A percentile compares a stretch with the other conserved stretches of the same genome.
Conservation (phyloP, 2,888 invertebrate genomes). For the Polydrusus cervinus region DNA sequence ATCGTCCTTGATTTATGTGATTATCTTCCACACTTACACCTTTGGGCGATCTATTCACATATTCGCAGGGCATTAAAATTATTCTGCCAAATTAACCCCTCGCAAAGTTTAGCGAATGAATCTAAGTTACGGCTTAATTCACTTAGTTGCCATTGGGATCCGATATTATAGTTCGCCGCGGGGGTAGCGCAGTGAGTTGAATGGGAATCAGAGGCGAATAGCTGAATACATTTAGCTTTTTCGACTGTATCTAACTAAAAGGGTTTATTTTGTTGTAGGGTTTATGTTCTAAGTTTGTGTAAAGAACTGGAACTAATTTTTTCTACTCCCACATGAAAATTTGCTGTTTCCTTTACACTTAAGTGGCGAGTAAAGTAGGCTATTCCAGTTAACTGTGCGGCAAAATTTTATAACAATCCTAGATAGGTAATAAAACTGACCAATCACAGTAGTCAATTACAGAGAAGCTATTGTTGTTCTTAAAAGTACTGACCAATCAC, state of each 20-base stretch:
- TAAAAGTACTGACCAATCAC: no score
- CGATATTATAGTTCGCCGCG: conserved; percentile 28
- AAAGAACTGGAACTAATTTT: no score
- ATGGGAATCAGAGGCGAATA: not conserved
- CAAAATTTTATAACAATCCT: no score
- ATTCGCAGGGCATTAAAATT: conserved; percentile 55
- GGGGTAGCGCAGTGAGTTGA: not conserved
- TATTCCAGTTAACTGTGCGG: no score
- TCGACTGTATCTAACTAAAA: not conserved
- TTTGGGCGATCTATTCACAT: conserved; percentile 58
- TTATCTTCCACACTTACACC: conserved; percentile 59
- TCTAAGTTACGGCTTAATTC: conserved; percentile 51
- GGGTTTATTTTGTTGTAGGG: not conserved
- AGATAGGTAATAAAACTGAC: no score
- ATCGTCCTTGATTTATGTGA: conserved; percentile 58
- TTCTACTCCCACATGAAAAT: no score
- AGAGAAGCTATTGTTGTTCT: no score
- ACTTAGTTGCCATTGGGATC: conserved; percentile 48
- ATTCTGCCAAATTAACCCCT: conserved; percentile 54
- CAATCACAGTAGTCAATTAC: no score
- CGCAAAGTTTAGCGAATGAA: conserved; percentile 50
- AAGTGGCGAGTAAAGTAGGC: no score
- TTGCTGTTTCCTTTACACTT: no score
- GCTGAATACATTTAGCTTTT: not conserved
- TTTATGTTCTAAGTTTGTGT: not conserved